Percentiles rank a stretch among this genome's conserved stretches.
Conservation (phyloP, 1,140 invertebrate genomes). For the Euwallacea similis region DNA sequence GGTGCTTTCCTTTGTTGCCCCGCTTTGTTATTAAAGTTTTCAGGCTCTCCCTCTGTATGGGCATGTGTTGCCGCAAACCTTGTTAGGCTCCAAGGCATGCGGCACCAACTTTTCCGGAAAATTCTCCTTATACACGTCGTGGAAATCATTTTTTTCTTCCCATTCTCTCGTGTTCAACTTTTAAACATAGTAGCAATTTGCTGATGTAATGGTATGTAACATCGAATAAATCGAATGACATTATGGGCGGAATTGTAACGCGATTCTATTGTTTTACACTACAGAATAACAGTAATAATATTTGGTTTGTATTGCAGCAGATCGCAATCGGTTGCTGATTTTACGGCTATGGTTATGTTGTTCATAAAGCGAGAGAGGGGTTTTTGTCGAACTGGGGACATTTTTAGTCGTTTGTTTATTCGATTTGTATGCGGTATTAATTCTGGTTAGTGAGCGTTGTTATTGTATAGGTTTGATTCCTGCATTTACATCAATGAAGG, state of each 20-base stretch:
- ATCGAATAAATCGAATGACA: conserved; percentile 21
- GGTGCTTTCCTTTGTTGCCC: conserved; percentile 24
- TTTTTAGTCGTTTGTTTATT: neutral
- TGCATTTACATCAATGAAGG: no score
- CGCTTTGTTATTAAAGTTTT: conserved; percentile 26
- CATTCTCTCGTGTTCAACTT: no score
- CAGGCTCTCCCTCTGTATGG: conserved; percentile 9
- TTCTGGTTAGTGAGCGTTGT: no score
- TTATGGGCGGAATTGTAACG: conserved; percentile 16
- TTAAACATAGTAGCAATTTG: neutral
- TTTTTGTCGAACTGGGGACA: conserved; percentile 7
- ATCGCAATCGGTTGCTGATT: conserved; percentile 24
- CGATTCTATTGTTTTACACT: conserved; percentile 32
- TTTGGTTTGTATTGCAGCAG: conserved; percentile 22
- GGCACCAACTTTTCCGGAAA: conserved; percentile 7
- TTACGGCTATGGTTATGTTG: conserved; percentile 22
- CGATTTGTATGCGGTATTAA: no score
- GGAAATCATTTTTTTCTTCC: no score
- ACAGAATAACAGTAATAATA: conserved; percentile 30
- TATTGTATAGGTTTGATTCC: no score
- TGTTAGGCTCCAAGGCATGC: conserved; percentile 11
- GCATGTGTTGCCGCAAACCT: conserved; percentile 14
- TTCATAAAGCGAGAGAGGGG: conserved; percentile 6
- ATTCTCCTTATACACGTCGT: neutral
- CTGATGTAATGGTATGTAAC: neutral